Base-by-base conservation (phyloP, 1,140 invertebrate genomes). In the Trichonephila clavata region DNA sequence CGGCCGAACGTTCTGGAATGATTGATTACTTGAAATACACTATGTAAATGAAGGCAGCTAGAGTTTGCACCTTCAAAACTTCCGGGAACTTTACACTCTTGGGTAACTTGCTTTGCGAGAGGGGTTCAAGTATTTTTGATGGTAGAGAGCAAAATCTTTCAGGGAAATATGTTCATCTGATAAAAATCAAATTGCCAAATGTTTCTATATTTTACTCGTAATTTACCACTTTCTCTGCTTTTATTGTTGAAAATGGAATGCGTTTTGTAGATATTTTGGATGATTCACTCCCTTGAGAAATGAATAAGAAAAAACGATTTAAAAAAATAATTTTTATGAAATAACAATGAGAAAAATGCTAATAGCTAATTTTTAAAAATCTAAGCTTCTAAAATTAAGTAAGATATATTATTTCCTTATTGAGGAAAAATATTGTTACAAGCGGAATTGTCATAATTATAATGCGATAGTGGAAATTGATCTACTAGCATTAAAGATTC, bases 11-110 rank as follows among this genome's bases (percentile, higher is more conserved):
- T 39, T 50, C 16, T 18, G 27, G 27, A 77, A 32, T 77, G 71
- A 77, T 77, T 77, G 32, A 77, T 77, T 39, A 20, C 71, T 77
- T 32, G 27, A 32, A 18, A 77, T 21, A 77, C 27, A 16, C 71
- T 77, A 77, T 77, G 71, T 8, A 77, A 77, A 77, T 77, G 24
- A 77, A 77, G 5, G 71, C 27, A 77, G 32, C 71, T 77, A 39
- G 0, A 77, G 71, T 77, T 77, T 39, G 32, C 32, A 32, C n/a
- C n/a, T 77, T 77, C 14, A 24, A 32, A 71, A 32, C 27, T 71
- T 50, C 16, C 27, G 27, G 27, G 27, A 77, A 77, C 27, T 77
- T 27, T 77, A 18, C 71, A 77, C 3, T 39, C 39, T 13, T 14
- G 14, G 24, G 68, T 32, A 27, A 71, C 71, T 32, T 77, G 16